A percentile compares a stretch with the other conserved stretches of the same genome.
Evolutionary conservation across 1,140 invertebrate genomes (phyloP).

Genomic region (Paraescarpia echinospica): DNA sequence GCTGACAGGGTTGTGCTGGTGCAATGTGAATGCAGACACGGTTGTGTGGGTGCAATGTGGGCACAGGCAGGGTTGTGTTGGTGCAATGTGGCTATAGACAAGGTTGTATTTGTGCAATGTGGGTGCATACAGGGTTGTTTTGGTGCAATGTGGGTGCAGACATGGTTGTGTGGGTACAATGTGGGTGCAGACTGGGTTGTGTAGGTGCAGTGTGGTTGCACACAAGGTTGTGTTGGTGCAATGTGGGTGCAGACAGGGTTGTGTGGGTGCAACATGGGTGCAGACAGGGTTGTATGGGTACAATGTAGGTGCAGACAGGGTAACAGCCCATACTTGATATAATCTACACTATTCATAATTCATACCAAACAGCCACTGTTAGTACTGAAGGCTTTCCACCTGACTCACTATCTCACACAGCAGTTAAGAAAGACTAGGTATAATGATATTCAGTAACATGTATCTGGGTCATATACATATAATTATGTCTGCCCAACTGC

Average conservation of each 20-base stretch:
- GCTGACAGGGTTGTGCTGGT: no score
- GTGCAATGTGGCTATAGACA: background rate
- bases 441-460: background rate
- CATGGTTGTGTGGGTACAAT: background rate
- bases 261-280: background rate
- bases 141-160: background rate
- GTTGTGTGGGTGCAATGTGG: background rate
- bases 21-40: background rate
- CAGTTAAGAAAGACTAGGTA: background rate
- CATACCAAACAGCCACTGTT: background rate
- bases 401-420: background rate
- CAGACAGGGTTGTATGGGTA: background rate
- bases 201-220: background rate
- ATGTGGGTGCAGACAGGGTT: background rate
- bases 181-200: background rate
- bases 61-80: no score
- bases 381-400: background rate
- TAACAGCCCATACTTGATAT: background rate
- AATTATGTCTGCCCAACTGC: background rate
- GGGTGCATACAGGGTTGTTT: background rate
- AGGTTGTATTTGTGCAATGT: background rate
- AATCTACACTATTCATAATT: background rate
- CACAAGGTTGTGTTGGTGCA: background rate
- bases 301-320: background rate
- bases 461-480: background rate